A percentile compares a stretch with the other conserved stretches of the same genome.
phyloP scores from a whole-genome alignment of 2,888 invertebrate genomes.

The Leucophora obtusa region DNA sequence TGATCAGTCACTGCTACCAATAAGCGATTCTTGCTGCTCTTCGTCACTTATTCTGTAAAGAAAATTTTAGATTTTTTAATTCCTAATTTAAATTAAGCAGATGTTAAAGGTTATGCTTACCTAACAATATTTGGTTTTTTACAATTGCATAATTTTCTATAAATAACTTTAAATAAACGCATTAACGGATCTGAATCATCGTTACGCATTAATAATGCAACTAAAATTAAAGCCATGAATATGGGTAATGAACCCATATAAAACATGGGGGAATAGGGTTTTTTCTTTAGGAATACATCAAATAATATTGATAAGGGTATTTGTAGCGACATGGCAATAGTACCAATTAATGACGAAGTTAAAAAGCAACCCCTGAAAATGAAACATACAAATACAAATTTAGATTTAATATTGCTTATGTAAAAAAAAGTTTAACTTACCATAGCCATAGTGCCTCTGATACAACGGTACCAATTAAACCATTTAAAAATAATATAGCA shows the following conservation, averaged over 20 bases:
- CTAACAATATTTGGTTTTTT: slow-evolving; percentile 75
- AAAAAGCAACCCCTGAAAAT: slow-evolving; percentile 92
- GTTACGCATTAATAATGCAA: slow-evolving; percentile 87
- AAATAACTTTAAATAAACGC: slow-evolving; percentile 76
- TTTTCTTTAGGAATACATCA: slow-evolving; percentile 86
- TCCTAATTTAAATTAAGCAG: no score
- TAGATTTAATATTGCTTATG: neutral
- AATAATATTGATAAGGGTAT: slow-evolving; percentile 94
- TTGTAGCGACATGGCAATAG: slow-evolving; percentile 89
- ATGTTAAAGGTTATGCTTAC: slow-evolving; percentile 66
- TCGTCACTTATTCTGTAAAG: slow-evolving; percentile 80
- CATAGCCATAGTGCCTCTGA: slow-evolving; percentile 96
- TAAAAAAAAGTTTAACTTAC: slow-evolving; percentile 79
- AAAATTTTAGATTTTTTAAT: neutral
- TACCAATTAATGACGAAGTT: slow-evolving; percentile 94
- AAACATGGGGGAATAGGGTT: slow-evolving; percentile 84
- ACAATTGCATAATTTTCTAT: slow-evolving; percentile 76
- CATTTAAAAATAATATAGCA: slow-evolving; percentile 89
- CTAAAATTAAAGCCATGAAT: slow-evolving; percentile 80
- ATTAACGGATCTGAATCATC: slow-evolving; percentile 90
- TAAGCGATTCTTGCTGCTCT: slow-evolving; percentile 83
- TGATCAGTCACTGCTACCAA: slow-evolving; percentile 77
- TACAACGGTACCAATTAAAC: slow-evolving; percentile 92
- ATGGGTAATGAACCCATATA: slow-evolving; percentile 89
- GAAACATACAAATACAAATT: slow-evolving; percentile 18